Base-by-base conservation (phyloP, 2,113 vertebrate species). In the Scopus umbretta region DNA sequence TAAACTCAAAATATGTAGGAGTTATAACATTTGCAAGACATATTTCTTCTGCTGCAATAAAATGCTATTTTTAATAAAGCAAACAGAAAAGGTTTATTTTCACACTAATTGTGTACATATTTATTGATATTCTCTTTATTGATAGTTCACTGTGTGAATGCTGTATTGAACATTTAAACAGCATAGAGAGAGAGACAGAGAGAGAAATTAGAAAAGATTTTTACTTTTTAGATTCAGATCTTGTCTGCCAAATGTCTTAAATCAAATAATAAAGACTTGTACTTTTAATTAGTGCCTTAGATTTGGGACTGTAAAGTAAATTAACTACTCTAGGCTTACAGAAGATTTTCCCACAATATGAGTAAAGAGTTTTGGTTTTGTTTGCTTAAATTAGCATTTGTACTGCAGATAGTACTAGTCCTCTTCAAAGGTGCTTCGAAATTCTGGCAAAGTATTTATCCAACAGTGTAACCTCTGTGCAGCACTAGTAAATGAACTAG, bases 1-100 rank as follows among this genome's bases (percentile, higher is more conserved):
- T 63, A 84, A 94, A 70, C 43, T 58, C 40, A 95, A 89, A 88
- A 67, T 79, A 86, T 40, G n/a, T 80, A 94, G 30, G 47, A 90
- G 40, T 80, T 88, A 63, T 2, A 90, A 40, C 40, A 71, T 78
- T 88, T 95, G 26, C 49, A 94, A 81, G 59, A 90, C 12, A 22
- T 68, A 16, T 75, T 67, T 85, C 43, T 92, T 47, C 38, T 72
- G 50, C 26, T 92, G 29, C 38, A 72, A 21, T 85, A 86, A 62
- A 74, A 67, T 53, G 36, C 17, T 62, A 62, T 80, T 97, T 94
- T 81, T 43, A 94, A 82, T 66, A 42, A 76, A 78, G 47, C 5
- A 91, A 74, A 61, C 19, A 79, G 13, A 40, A 88, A 30, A 71
- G 36, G 40, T 45, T 95, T 89, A 2, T 90, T 86, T 92, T 80